A percentile compares a stretch with the other conserved stretches of the same genome.
Conservation (phyloP, 2,888 invertebrate genomes). For the Andrena marginata region DNA sequence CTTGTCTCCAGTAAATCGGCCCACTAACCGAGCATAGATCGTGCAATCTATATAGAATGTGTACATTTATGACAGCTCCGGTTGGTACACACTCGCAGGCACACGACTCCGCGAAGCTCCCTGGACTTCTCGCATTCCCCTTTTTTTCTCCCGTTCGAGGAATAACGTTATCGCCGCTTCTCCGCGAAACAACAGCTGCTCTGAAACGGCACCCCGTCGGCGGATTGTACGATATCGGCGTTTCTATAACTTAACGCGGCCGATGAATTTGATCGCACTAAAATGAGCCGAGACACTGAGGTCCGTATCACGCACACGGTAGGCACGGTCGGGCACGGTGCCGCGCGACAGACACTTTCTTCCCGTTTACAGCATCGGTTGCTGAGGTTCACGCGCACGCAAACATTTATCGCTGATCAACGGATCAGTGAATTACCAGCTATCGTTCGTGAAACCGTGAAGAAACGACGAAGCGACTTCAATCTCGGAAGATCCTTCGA, state of each 20-base stretch:
- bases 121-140: constrained; percentile 51
- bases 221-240: constrained; percentile 2
- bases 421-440: constrained; percentile 56
- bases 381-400: constrained; percentile 41
- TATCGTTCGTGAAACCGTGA: constrained; percentile 46
- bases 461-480: constrained; percentile 43
- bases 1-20: constrained; percentile 72
- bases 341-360: constrained; percentile 76
- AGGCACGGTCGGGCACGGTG: constrained; percentile 70
- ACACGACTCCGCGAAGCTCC: constrained; percentile 45
- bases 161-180: constrained; percentile 45
- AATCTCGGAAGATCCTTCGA: constrained; percentile 54
- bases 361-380: constrained; percentile 55
- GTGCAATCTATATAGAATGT: constrained; percentile 73
- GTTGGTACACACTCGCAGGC: constrained; percentile 55
- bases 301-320: constrained; percentile 61
- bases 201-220: constrained; percentile 33
- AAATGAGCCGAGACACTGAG: constrained; percentile 23
- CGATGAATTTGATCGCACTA: constrained; percentile 40
- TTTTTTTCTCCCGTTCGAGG: constrained; percentile 24
- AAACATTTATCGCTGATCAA: constrained; percentile 42
- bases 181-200: constrained; percentile 17
- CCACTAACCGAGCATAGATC: constrained; percentile 74
- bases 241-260: constrained; percentile 27
- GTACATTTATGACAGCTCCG: constrained; percentile 73